Evolutionary conservation across 2,113 vertebrate genomes (phyloP).

Genomic region (Pseudorasbora parva): DNA sequence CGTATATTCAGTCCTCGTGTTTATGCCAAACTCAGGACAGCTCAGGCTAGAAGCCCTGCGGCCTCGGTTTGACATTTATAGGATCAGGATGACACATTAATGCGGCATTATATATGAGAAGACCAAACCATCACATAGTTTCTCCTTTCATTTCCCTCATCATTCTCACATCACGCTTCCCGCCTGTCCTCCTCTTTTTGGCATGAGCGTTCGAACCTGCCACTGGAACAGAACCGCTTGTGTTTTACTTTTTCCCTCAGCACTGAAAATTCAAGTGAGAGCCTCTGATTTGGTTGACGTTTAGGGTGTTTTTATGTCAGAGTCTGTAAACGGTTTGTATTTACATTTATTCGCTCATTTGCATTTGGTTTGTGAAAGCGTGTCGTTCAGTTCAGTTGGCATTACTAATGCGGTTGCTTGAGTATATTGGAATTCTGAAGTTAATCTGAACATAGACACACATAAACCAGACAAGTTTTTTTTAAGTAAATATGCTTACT

Average conservation of each 20-base stretch:
- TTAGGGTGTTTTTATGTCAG: constrained; percentile 6
- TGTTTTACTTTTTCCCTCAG: constrained; percentile 25
- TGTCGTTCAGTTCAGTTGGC: not conserved
- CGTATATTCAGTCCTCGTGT: constrained; percentile 69
- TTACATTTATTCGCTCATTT: constrained; percentile 3
- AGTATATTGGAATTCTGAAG: not conserved
- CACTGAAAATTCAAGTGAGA: not conserved
- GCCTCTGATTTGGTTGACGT: constrained; percentile 5
- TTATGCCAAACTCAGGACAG: constrained; percentile 68
- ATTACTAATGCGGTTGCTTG: not conserved
- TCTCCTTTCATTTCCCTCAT: constrained; percentile 54
- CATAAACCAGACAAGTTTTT: not conserved
- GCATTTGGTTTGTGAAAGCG: not conserved
- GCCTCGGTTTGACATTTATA: constrained; percentile 70
- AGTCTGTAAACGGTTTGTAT: constrained; percentile 4
- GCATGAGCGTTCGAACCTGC: constrained; percentile 22
- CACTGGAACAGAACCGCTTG: constrained; percentile 41
- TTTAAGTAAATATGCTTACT: not conserved
- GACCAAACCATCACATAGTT: constrained; percentile 60
- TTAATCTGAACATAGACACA: not conserved
- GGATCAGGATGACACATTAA: constrained; percentile 71
- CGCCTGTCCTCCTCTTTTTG: constrained; percentile 52
- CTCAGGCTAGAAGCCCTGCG: constrained; percentile 45
- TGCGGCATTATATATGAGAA: constrained; percentile 65
- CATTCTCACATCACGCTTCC: constrained; percentile 57